These are phyloP conservation scores for Heliconius hermathena DNA, from an alignment of 1,140 invertebrate genomes.

Conservation along the genomic window DNA sequence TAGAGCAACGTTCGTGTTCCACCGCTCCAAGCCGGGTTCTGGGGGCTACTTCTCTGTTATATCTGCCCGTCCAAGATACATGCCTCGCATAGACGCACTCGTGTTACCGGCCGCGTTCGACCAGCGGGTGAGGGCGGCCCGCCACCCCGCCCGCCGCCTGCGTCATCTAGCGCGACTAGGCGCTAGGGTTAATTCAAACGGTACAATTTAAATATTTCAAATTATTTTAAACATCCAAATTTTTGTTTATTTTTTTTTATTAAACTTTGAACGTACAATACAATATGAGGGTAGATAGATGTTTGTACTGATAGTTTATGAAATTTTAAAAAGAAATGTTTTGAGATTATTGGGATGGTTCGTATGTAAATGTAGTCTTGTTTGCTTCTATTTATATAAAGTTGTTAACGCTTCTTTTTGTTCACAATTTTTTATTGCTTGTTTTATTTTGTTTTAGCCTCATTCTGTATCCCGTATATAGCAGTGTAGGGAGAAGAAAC, in stretches of 20 bases:
- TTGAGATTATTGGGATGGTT: no score
- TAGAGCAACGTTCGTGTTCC: constrained; percentile 51
- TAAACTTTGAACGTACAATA: no score
- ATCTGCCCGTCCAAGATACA: constrained; percentile 81
- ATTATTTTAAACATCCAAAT: constrained; percentile 45
- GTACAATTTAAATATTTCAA: constrained; percentile 78
- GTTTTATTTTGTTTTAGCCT: no score
- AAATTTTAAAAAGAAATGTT: no score
- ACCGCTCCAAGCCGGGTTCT: constrained; percentile 67
- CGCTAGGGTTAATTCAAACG: constrained; percentile 79
- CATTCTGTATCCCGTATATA: no score
- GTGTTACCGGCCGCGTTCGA: constrained; percentile 77
- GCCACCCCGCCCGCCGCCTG: constrained; percentile 53
- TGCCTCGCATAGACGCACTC: constrained; percentile 81
- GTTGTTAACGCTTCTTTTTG: no score
- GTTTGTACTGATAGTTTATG: no score
- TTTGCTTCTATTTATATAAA: no score
- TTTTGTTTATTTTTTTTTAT: not conserved
- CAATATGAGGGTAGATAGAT: no score
- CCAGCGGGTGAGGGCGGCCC: constrained; percentile 48
- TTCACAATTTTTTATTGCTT: no score
- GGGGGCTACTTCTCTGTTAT: constrained; percentile 81
- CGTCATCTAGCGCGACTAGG: constrained; percentile 73
- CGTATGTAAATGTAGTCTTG: no score
- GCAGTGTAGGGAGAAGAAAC: no score